Base-by-base conservation (phyloP, 1,140 invertebrate genomes). In the Aphaenogaster floridana region DNA sequence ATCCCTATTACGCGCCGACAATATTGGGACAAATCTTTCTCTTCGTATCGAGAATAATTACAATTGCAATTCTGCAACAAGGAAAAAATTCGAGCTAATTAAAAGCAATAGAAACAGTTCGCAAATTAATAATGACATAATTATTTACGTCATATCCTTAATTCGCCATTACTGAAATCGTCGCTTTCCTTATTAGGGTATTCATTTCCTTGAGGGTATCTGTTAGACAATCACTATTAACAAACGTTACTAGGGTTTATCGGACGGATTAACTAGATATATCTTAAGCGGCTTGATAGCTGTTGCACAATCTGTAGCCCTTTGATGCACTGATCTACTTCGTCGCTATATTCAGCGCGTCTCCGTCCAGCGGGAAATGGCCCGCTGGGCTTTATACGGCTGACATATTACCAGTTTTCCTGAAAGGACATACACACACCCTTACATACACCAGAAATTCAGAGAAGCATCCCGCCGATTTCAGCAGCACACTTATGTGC, bases 331-430 rank as follows among this genome's bases (percentile, higher is more conserved):
- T 36, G 80, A 74, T 84, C 69, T 39, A 84, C 80, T 39, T 50
- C 54, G 69, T 59, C 80, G 52, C 28, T 74, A 74, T 48, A 74
- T 83, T 48, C 52, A 61, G 42, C n/a, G 54, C 68, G 17, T 50
- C 54, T 42, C 66, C 48, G 63, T 81, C 66, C 52, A 71, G 57
- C 34, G 50, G 50, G 66, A 72, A 66, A 83, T 72, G 69, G 42
- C 80, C 57, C 17, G 80, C 57, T 76, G 69, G n/a, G 39, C 45
- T 61, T 84, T 57, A 74, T 74, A 83, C 69, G 69, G 80, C 11
- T 84, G 80, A 84, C 54, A 61, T 74, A 84, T 84, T 76, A 76
- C 45, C 64, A 84, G 80, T 84, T 76, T 84, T 84, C 69, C 54
- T 74, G 69, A 84, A 74, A 84, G 69, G 42, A 45, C 61, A 28